phyloP scores from a whole-genome alignment of 2,888 invertebrate genomes.

The Drosophila stalkeri region DNA sequence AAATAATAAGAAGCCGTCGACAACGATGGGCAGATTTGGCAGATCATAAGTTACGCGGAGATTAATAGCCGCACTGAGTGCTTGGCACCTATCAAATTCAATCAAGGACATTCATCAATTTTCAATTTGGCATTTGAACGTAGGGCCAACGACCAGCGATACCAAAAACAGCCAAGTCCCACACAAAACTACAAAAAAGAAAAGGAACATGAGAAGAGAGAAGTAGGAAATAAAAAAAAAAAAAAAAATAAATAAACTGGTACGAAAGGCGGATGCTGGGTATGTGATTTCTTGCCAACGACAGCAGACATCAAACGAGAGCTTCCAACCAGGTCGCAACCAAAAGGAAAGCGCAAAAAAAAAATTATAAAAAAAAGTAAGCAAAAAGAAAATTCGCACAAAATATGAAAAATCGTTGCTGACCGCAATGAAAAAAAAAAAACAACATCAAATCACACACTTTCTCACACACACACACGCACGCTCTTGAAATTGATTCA shows the following conservation, averaged over 20 bases:
- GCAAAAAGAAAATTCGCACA: constrained; percentile 64
- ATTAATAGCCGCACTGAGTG: constrained; percentile 79
- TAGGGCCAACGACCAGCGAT: constrained; percentile 22
- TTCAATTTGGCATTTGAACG: constrained; percentile 77
- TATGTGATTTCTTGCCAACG: constrained; percentile 69
- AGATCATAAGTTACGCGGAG: constrained; percentile 77
- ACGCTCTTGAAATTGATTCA: constrained; percentile 70
- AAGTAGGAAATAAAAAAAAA: background rate
- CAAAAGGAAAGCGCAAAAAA: constrained; percentile 48
- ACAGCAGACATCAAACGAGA: constrained; percentile 71
- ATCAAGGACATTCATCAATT: constrained; percentile 81
- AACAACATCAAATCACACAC: constrained; percentile 14
- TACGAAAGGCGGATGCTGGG: constrained; percentile 34
- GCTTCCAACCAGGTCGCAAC: constrained; percentile 27
- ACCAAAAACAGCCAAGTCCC: constrained; percentile 15
- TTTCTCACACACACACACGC: constrained; percentile 10
- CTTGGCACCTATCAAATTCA: constrained; percentile 80
- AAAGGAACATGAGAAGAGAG: background rate
- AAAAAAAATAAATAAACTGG: constrained; percentile 8
- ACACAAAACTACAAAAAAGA: constrained; percentile 50
- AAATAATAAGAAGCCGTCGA: constrained; percentile 6
- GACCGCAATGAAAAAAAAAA: constrained; percentile 57
- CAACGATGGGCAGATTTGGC: constrained; percentile 42
- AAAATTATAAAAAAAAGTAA: constrained; percentile 13
- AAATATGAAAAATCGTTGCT: constrained; percentile 78